Base-by-base conservation (phyloP, 2,113 vertebrate genomes). In the Blennius ocellaris region DNA sequence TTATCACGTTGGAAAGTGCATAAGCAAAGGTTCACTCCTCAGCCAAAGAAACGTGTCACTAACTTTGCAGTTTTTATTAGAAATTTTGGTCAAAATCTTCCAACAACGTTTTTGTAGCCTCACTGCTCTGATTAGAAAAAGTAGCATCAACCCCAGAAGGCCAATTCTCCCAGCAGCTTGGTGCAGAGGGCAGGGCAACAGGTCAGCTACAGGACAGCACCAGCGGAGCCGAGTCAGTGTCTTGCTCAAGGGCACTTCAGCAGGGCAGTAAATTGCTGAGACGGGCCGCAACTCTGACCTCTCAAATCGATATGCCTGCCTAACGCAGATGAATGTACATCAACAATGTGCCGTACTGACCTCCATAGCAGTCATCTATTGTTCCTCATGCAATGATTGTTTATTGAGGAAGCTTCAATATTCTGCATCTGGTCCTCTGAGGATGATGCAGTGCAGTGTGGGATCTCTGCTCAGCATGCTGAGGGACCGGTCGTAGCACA, bases 381-480 rank as follows among this genome's bases (percentile, higher is more conserved):
- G 58, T 57, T 30, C 21, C 21, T 2, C 2, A 30, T 30, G 21
- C 21, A 11, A 30, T 5, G 61, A 53, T 63, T 80, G 52, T 72
- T 81, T 63, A 76, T 76, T 53, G 51, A 44, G 16, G 12, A 50
- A 66, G 47, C 36, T 44, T 6, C 12, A 9, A 43, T 40, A 52
- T 49, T 54, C n/a, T 58, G 10, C 48, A 16, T 49, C 60, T 2
- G 5, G 53, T 73, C 39, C 17, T 57, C 64, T 11, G 41, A 69
- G 66, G 61, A 75, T 21, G 57, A 81, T 38, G 72, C 53, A 54
- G 40, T 7, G 45, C 14, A 61, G 44, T 11, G 39, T 71, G 70
- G 47, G 50, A 63, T 73, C 70, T 81, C 80, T 77, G 72, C 56
- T 36, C 14, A 41, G 16, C 39, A 63, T 76, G 68, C 62, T 62